Conservation (phyloP, 1,140 invertebrate genomes). For the Brachionus plicatilis region DNA sequence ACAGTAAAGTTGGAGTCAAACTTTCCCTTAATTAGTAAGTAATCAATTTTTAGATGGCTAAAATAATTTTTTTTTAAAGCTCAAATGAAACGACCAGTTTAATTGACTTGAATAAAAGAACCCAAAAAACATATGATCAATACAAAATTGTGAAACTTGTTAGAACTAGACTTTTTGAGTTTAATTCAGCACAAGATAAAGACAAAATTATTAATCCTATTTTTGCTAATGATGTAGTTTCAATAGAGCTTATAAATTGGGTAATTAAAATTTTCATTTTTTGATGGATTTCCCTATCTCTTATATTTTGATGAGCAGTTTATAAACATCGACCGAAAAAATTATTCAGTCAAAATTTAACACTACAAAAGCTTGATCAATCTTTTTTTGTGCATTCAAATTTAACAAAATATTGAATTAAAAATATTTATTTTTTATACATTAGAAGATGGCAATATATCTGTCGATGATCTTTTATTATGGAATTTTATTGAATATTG, state of each 20-base stretch:
- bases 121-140: not conserved
- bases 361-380: no score
- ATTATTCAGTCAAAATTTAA: no score
- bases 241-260: not conserved
- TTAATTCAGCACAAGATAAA: not conserved
- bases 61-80: not conserved
- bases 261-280: not conserved
- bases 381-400: no score
- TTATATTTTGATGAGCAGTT: no score
- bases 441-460: no score
- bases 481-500: no score
- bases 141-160: not conserved
- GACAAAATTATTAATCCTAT: not conserved
- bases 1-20: not conserved
- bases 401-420: no score
- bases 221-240: not conserved
- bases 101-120: slow-evolving; percentile 28
- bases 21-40: not conserved
- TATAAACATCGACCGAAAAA: no score
- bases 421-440: no score
- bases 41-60: not conserved
- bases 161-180: not conserved
- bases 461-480: no score
- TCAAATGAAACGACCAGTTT: not conserved
- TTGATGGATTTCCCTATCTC: not conserved